Conservation (phyloP, 2,888 invertebrate genomes). For the Dicyrtoma fusca region DNA sequence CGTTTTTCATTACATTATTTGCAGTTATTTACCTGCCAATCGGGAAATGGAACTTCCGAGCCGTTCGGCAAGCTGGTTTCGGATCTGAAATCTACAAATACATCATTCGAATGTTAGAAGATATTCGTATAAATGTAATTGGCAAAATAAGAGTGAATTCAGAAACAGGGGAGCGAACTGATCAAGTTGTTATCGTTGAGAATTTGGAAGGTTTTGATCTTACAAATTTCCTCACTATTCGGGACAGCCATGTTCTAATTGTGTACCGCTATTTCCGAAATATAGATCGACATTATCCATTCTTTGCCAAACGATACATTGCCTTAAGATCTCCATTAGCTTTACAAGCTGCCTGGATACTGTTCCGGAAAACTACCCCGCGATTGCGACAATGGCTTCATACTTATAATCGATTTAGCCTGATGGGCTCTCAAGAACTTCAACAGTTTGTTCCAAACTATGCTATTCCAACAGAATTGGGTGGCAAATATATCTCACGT, state of each 20-base stretch:
- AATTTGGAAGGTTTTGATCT: neutral
- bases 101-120: slow-evolving; percentile 8
- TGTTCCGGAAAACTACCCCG: no score
- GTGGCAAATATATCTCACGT: no score
- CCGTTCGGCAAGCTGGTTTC: neutral
- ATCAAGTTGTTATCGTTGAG: slow-evolving; percentile 16
- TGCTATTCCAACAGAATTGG: no score
- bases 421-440: no score
- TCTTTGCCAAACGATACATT: slow-evolving; percentile 9
- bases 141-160: neutral
- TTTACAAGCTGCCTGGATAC: no score
- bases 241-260: neutral
- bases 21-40: slow-evolving; percentile 11
- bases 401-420: no score
- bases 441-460: no score
- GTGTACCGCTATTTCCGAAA: neutral
- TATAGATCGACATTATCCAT: slow-evolving; percentile 7
- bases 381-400: no score
- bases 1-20: neutral
- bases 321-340: neutral
- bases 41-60: neutral
- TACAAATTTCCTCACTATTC: no score
- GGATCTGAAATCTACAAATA: slow-evolving; percentile 16
- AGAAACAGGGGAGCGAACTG: slow-evolving; percentile 1
- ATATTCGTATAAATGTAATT: neutral